Base-by-base conservation (phyloP, 2,113 vertebrate species). In the Salminus brasiliensis region DNA sequence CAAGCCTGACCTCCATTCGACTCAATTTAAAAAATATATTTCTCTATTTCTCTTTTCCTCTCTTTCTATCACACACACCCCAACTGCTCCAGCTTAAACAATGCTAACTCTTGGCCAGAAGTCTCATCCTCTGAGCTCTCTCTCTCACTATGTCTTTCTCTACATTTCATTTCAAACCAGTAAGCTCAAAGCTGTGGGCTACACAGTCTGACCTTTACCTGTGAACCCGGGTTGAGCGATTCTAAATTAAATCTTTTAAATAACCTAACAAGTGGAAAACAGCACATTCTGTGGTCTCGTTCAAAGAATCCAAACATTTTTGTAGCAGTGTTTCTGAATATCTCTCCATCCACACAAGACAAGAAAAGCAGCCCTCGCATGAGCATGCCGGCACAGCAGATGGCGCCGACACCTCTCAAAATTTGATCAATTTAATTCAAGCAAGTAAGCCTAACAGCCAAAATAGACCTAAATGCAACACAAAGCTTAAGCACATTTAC, bases 1-100 rank as follows among this genome's bases (percentile, higher is more conserved):
- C 16, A 45, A 30, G 74, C 41, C 71, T 79, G 65, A 78, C 45
- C 55, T 77, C 43, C 60, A 23, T 65, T 66, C 72, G 29, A 34
- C 43, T 52, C 25, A 41, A 47, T 55, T 11, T 65, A 34, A 43
- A n/a, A 65, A 74, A 21, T 10, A 65, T 41, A 29, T 60, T 45
- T n/a, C 62, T 74, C 57, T 5, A 43, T 69, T 7, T 47, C 72
- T 30, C 25, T 49, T 21, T 30, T 32, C 30, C 73, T 34, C 16
- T 47, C 29, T 29, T 34, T 32, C 11, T 5, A 34, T 63, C 30
- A 72, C 73, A 76, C 32, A 10, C 66, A 67, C 4, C 41, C 29
- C 68, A 34, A 23, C 27, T 13, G 36, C 15, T 1, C 18, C 32
- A 11, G 66, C 8, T 36, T 2, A 55, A 65, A 68, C 65, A 63